Percentiles rank a stretch among this genome's conserved stretches.
phyloP scores from a whole-genome alignment of 1,140 invertebrate species.

The Anadara kagoshimensis region DNA sequence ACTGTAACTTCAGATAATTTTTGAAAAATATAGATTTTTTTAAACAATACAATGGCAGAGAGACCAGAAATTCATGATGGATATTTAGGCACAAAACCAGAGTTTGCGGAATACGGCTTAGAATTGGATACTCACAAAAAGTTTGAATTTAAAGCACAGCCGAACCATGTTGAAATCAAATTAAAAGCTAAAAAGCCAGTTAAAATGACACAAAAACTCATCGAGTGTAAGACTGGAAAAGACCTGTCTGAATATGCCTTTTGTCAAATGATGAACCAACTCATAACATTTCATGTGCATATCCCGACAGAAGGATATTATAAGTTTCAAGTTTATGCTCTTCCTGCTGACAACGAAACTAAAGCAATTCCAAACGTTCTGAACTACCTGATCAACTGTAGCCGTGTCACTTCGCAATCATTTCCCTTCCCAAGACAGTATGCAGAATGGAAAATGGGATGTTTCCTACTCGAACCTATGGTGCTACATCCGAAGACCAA shows the following conservation, averaged over 20 bases:
- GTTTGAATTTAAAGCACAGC: constrained; percentile 18
- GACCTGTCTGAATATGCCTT: constrained; percentile 57
- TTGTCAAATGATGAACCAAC: constrained; percentile 46
- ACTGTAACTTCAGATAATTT: too few relatives aligned
- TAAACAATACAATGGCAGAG: not conserved
- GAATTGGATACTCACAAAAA: constrained; percentile 44
- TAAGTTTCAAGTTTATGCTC: constrained; percentile 67
- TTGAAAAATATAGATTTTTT: too few relatives aligned
- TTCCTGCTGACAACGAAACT: constrained; percentile 48
- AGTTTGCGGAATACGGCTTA: constrained; percentile 52
- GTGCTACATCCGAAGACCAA: constrained; percentile 46
- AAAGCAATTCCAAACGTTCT: constrained; percentile 65
- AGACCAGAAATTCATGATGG: constrained; percentile 60
- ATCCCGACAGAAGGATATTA: constrained; percentile 61
- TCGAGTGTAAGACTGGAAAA: constrained; percentile 38
- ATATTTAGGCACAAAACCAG: constrained; percentile 63
- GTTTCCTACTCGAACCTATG: constrained; percentile 63
- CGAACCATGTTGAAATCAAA: constrained; percentile 46
- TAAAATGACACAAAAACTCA: constrained; percentile 55
- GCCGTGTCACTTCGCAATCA: constrained; percentile 21
- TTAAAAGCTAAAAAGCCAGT: constrained; percentile 46
- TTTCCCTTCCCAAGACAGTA: constrained; percentile 67
- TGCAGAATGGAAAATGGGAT: constrained; percentile 70
- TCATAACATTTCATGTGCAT: constrained; percentile 45
- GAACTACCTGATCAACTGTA: constrained; percentile 66